Percentiles rank a stretch among this genome's conserved stretches.
Evolutionary conservation across 2,797 vertebrate species (phyloP).

Genomic region (Helostoma temminkii): DNA sequence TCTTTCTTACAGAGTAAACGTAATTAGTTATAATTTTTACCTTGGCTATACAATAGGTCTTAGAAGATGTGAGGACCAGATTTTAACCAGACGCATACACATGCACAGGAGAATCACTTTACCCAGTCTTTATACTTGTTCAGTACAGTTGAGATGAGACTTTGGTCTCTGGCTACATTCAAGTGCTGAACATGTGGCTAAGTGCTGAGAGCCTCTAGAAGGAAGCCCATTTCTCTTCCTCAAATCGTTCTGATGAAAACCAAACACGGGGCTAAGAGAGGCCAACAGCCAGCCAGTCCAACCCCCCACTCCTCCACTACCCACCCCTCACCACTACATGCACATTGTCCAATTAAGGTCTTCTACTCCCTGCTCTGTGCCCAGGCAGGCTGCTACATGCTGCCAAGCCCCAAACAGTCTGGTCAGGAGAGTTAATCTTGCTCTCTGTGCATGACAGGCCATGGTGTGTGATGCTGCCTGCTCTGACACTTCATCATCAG

Average conservation of each 20-base stretch:
- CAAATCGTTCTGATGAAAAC: conserved; percentile 70
- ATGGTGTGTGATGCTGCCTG: conserved; percentile 57
- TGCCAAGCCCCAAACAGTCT: conserved; percentile 61
- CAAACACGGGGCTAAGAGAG: conserved; percentile 57
- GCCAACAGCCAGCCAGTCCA: conserved; percentile 29
- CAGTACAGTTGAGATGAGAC: conserved; percentile 23
- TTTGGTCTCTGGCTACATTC: conserved; percentile 20
- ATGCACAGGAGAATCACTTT: conserved; percentile 7
- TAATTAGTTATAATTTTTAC: background rate
- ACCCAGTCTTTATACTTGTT: conserved; percentile 6
- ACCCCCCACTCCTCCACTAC: conserved; percentile 7
- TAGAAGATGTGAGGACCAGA: background rate
- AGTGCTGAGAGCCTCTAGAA: conserved; percentile 53
- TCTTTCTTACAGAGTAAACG: conserved; percentile 4
- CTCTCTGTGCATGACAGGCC: conserved; percentile 54
- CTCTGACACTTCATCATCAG: conserved; percentile 71
- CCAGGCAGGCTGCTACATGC: conserved; percentile 53
- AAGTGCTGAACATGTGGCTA: conserved; percentile 48
- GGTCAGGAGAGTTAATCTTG: conserved; percentile 70
- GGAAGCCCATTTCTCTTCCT: conserved; percentile 63
- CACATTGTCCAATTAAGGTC: conserved; percentile 82
- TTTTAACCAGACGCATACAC: background rate
- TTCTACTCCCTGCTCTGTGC: conserved; percentile 51
- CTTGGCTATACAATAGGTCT: background rate
- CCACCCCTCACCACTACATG: conserved; percentile 46